These are phyloP conservation scores for Diarsia rubi DNA, from an alignment of 2,888 invertebrate genomes.

Conservation along the genomic window DNA sequence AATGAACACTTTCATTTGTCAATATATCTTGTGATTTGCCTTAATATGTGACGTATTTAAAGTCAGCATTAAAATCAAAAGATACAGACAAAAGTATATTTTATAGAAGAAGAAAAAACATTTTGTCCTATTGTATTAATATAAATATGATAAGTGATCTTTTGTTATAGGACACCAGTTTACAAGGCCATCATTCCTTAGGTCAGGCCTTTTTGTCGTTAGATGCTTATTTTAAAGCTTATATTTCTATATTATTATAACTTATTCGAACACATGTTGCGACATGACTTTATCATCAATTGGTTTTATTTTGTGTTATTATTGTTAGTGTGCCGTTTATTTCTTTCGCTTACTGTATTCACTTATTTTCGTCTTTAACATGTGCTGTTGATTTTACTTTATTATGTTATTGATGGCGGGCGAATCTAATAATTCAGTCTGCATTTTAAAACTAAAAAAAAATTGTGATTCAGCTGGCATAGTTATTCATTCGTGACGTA, in stretches of 20 bases:
- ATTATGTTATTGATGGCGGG: slow-evolving; percentile 28
- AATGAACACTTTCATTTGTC: not conserved
- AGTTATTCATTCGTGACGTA: slow-evolving; percentile 40
- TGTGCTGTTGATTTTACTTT: slow-evolving; percentile 61
- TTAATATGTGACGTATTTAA: slow-evolving; percentile 3
- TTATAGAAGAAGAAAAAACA: slow-evolving; percentile 9
- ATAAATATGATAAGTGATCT: slow-evolving; percentile 74
- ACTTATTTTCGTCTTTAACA: slow-evolving; percentile 59
- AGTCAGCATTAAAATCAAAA: slow-evolving; percentile 11
- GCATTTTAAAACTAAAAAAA: slow-evolving; percentile 31
- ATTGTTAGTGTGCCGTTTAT: slow-evolving; percentile 70
- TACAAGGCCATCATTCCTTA: slow-evolving; percentile 89
- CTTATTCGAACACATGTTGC: slow-evolving; percentile 78
- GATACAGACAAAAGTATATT: slow-evolving; percentile 4
- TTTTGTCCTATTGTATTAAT: slow-evolving; percentile 13
- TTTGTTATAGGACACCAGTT: slow-evolving; percentile 90
- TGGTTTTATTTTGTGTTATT: slow-evolving; percentile 79
- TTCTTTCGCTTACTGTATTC: slow-evolving; percentile 66
- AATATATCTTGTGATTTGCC: slow-evolving; percentile 10
- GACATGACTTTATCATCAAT: slow-evolving; percentile 78
- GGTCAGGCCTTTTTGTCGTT: slow-evolving; percentile 86
- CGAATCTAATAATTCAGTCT: slow-evolving; percentile 28
- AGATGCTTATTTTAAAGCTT: slow-evolving; percentile 81
- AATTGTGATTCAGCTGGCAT: slow-evolving; percentile 32
- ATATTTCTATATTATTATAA: slow-evolving; percentile 66